phyloP scores from a whole-genome alignment of 2,113 vertebrate species.

The Cisticola juncidis region DNA sequence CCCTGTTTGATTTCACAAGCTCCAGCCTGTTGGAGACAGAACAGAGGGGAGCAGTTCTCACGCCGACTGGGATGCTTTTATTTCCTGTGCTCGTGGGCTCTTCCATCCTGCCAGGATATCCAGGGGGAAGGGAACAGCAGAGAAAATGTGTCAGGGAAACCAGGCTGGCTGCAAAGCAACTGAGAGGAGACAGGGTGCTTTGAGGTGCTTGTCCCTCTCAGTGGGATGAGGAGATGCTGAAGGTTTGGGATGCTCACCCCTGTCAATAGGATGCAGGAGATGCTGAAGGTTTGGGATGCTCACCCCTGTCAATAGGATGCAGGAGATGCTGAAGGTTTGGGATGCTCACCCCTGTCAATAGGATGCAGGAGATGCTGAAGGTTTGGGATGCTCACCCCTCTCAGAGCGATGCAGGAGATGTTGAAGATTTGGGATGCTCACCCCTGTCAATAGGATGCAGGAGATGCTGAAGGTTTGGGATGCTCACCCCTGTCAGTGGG shows the following conservation, averaged over 20 bases:
- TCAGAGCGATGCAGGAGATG: too few relatives aligned
- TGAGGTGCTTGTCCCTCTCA: accelerated
- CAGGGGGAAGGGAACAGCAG: neutral
- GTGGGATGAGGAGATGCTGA: neutral
- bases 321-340: too few relatives aligned
- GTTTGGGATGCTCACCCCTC: too few relatives aligned
- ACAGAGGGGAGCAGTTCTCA: neutral
- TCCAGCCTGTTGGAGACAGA: neutral
- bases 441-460: too few relatives aligned
- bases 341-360: too few relatives aligned
- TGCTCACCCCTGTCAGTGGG: too few relatives aligned
- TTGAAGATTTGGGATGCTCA: too few relatives aligned
- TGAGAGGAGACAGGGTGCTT: neutral
- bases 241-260: neutral
- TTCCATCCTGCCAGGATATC: neutral
- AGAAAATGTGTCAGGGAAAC: neutral
- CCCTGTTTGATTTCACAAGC: neutral
- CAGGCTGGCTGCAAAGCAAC: neutral
- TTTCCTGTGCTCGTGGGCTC: neutral
- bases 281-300: too few relatives aligned
- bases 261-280: too few relatives aligned
- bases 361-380: too few relatives aligned
- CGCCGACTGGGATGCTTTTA: neutral
- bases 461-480: too few relatives aligned
- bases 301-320: too few relatives aligned